These are phyloP conservation scores for Nezara viridula DNA, from an alignment of 2,888 invertebrate species.

Conservation along the genomic window DNA sequence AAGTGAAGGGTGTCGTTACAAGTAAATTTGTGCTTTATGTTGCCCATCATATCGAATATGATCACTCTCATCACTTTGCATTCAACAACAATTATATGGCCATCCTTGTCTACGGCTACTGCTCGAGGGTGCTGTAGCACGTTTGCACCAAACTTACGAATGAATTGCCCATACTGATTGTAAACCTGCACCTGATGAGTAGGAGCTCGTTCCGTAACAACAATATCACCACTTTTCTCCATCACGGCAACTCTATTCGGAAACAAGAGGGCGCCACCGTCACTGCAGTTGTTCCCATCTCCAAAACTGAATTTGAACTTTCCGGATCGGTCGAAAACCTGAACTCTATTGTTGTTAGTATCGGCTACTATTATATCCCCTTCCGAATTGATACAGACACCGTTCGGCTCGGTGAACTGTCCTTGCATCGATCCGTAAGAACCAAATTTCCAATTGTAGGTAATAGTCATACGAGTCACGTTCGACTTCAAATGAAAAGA, in stretches of 20 bases:
- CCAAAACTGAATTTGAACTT: constrained; percentile 99
- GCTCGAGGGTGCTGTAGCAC: constrained; percentile 99
- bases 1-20: constrained; percentile 99
- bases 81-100: constrained; percentile 98
- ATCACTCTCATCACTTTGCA: constrained; percentile 99
- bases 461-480: constrained; percentile 99
- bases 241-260: constrained; percentile 99
- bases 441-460: constrained; percentile 99
- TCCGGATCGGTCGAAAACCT: constrained; percentile 99
- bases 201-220: constrained; percentile 97
- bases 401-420: constrained; percentile 99
- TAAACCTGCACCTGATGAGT: constrained; percentile 99
- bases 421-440: constrained; percentile 99
- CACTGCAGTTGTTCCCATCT: constrained; percentile 95
- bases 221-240: constrained; percentile 97
- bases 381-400: constrained; percentile 99
- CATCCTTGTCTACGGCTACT: constrained; percentile 98
- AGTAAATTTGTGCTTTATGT: constrained; percentile 96
- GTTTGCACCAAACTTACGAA: constrained; percentile 98
- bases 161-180: constrained; percentile 99
- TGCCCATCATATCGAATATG: constrained; percentile 98
- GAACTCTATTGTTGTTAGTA: constrained; percentile 99
- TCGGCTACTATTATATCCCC: constrained; percentile 98
- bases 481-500: constrained; percentile 96
- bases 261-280: constrained; percentile 97